phyloP scores from a whole-genome alignment of 2,113 vertebrate species.

The Emberiza fucata region DNA sequence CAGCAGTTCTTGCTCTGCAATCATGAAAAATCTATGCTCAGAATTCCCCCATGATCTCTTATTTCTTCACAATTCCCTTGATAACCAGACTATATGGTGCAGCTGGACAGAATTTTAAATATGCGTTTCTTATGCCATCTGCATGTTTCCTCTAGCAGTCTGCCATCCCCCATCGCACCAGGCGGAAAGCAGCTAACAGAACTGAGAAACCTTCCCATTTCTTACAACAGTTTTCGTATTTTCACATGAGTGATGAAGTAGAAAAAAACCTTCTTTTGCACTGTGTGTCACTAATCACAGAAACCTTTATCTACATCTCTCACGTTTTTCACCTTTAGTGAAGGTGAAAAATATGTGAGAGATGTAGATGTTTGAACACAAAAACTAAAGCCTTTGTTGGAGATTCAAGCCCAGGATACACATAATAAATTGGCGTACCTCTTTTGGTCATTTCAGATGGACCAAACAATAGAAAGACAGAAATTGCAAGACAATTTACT shows the following conservation, averaged over 20 bases:
- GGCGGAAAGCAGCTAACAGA: background rate
- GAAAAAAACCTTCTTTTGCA: background rate
- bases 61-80: background rate
- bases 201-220: background rate
- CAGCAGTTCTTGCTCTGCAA: background rate
- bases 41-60: background rate
- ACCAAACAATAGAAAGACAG: background rate
- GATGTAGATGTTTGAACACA: background rate
- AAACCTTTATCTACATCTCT: background rate
- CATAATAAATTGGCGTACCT: background rate
- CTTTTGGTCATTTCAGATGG: background rate
- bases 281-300: background rate
- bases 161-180: background rate
- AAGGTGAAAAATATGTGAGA: background rate
- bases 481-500: background rate
- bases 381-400: background rate
- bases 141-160: background rate
- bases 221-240: background rate
- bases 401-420: background rate
- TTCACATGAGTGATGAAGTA: background rate
- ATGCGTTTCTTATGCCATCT: background rate
- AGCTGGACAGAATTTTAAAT: slow-evolving; percentile 1
- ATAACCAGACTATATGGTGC: background rate
- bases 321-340: background rate
- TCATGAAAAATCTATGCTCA: background rate